phyloP scores from a whole-genome alignment of 2,888 invertebrate species.

The Eupithecia inturbata region DNA sequence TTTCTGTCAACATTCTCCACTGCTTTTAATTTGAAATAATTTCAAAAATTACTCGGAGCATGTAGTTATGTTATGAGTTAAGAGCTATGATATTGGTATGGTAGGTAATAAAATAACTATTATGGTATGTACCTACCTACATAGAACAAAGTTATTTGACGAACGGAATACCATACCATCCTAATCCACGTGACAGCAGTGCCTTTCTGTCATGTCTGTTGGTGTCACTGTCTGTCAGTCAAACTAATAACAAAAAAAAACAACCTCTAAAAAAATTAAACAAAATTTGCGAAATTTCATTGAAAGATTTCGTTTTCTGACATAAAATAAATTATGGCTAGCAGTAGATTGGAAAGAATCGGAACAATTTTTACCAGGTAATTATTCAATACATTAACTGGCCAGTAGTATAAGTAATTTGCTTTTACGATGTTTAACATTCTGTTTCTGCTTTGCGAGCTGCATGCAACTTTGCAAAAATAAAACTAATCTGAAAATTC shows the following conservation, averaged over 20 bases:
- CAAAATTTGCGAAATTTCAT: background rate
- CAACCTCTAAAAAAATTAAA: background rate
- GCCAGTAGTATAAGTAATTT: background rate
- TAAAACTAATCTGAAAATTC: background rate
- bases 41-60: no score
- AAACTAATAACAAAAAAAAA: background rate
- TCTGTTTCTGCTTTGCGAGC: background rate
- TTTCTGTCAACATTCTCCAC: no score
- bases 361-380: constrained; percentile 89
- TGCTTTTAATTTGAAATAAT: no score
- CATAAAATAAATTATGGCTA: constrained; percentile 80
- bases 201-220: background rate
- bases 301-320: background rate
- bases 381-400: constrained; percentile 30
- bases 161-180: no score
- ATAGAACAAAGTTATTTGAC: no score
- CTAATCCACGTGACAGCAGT: no score
- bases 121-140: no score
- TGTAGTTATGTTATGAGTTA: no score
- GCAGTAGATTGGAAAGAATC: constrained; percentile 88
- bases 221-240: background rate
- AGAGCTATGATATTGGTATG: no score
- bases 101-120: no score
- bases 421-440: background rate
- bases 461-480: no score